A percentile compares a stretch with the other conserved stretches of the same genome.
Conservation (phyloP, 2,797 vertebrate genomes). For the Leucoraja ocellata region DNA sequence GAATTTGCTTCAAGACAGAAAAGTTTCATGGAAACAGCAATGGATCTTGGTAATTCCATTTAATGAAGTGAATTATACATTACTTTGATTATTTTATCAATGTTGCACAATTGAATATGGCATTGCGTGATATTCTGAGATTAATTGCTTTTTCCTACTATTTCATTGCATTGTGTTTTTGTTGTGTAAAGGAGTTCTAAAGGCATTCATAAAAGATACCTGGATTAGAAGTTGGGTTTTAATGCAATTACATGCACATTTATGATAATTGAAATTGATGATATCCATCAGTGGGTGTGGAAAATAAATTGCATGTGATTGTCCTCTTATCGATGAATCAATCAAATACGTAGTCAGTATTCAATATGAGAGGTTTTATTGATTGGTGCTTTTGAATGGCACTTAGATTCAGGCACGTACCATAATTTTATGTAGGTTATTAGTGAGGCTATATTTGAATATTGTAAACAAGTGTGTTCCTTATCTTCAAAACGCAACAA, state of each 20-base stretch:
- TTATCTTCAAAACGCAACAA: not conserved
- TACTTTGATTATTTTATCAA: not conserved
- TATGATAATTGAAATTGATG: not conserved
- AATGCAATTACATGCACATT: not conserved
- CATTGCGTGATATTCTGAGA: not conserved
- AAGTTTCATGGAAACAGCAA: conserved; percentile 99
- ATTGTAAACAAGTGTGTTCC: not conserved
- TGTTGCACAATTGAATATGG: not conserved
- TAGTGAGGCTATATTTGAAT: not conserved
- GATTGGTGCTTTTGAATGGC: not conserved
- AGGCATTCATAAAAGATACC: not conserved
- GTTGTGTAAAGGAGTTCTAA: not conserved
- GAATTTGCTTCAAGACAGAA: conserved; percentile 98
- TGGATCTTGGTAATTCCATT: conserved; percentile 86
- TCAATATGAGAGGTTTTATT: not conserved
- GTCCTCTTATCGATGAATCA: not conserved
- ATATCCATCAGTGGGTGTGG: not conserved
- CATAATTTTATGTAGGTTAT: not conserved
- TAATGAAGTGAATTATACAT: not conserved
- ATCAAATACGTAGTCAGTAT: not conserved
- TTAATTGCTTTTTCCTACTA: not conserved
- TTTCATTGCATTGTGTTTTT: not conserved
- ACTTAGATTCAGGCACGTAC: not conserved
- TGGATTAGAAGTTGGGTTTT: not conserved
- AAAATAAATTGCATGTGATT: not conserved